These are phyloP conservation scores for Falco cherrug DNA, from an alignment of 2,797 vertebrate species.

Conservation along the genomic window DNA sequence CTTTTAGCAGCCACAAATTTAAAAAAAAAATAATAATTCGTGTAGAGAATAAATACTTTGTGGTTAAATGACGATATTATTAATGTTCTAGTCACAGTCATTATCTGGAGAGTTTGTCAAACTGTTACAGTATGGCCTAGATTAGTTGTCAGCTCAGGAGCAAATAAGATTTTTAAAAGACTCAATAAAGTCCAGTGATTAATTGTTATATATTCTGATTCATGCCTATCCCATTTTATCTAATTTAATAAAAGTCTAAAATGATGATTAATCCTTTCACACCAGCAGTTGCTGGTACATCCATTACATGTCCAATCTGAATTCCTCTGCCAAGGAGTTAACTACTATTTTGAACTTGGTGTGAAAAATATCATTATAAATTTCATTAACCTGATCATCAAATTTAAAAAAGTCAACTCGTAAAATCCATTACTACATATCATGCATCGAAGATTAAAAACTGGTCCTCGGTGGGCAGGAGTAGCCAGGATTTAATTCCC, in stretches of 20 bases:
- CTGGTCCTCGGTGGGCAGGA: constrained; percentile 67
- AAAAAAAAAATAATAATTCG: neutral
- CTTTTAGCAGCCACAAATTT: neutral
- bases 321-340: constrained; percentile 72
- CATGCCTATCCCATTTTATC: constrained; percentile 66
- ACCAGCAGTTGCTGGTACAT: constrained; percentile 65
- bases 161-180: constrained; percentile 71
- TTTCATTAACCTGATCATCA: constrained; percentile 74
- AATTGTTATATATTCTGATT: constrained; percentile 68
- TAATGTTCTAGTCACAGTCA: constrained; percentile 33
- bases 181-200: constrained; percentile 64
- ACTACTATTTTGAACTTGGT: constrained; percentile 71
- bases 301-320: constrained; percentile 67
- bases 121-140: constrained; percentile 37
- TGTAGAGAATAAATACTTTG: neutral
- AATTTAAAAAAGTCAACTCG: constrained; percentile 72
- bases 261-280: constrained; percentile 70
- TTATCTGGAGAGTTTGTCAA: constrained; percentile 53
- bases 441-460: constrained; percentile 73
- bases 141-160: constrained; percentile 56
- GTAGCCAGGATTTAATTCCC: constrained; percentile 72
- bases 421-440: constrained; percentile 75
- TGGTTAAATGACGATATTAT: neutral
- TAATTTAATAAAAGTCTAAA: constrained; percentile 73
- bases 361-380: constrained; percentile 72